Conservation (phyloP, 1,140 invertebrate species). For the Aphelenchoides fujianensis region DNA sequence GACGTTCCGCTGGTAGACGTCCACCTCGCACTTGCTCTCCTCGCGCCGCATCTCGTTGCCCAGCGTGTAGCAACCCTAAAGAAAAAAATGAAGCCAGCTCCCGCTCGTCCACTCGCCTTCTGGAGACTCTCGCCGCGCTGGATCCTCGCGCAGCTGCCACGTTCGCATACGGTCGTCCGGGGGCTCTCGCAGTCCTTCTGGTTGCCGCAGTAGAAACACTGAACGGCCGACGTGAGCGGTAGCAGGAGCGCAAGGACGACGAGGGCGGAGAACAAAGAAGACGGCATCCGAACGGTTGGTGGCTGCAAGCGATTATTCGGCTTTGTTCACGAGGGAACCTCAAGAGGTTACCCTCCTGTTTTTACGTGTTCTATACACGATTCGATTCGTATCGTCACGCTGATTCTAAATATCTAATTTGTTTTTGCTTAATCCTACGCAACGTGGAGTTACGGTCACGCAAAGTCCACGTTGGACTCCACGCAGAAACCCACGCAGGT, state of each 20-base stretch:
- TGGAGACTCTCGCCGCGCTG: not conserved
- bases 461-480: too few relatives aligned
- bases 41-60: not conserved
- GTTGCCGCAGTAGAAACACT: constrained; percentile 11
- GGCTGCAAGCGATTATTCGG: too few relatives aligned
- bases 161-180: not conserved
- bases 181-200: constrained; percentile 10
- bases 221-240: not conserved
- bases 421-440: too few relatives aligned
- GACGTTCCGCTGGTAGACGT: constrained; percentile 13
- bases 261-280: not conserved
- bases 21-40: not conserved
- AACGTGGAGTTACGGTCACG: too few relatives aligned
- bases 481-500: too few relatives aligned
- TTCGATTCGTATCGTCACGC: too few relatives aligned
- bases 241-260: not conserved
- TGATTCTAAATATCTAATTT: too few relatives aligned
- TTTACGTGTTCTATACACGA: too few relatives aligned
- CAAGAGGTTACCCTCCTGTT: too few relatives aligned
- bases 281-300: not conserved
- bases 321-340: too few relatives aligned
- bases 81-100: not conserved
- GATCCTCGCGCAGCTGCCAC: not conserved
- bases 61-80: constrained; percentile 6
- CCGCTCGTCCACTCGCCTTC: not conserved